Percentiles rank a stretch among this genome's conserved stretches.
phyloP scores from a whole-genome alignment of 2,888 invertebrate genomes.

The Neuroscelio doddi region DNA sequence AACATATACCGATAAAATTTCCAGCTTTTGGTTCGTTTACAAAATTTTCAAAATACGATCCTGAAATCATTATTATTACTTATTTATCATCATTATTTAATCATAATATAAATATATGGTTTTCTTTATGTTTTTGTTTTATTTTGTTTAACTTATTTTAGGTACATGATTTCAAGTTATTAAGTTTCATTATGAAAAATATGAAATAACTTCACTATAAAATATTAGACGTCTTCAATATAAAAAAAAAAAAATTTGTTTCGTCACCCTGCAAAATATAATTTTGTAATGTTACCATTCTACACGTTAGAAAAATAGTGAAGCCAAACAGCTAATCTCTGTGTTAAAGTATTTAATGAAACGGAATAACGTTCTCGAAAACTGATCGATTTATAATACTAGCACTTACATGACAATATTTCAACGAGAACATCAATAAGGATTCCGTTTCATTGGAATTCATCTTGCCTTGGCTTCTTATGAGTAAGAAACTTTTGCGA shows the following conservation, averaged over 20 bases:
- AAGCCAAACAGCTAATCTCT: constrained; percentile 7
- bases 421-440: constrained; percentile 38
- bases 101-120: no score
- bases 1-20: no score
- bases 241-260: background rate
- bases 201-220: background rate
- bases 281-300: no score
- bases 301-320: background rate
- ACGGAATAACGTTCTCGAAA: constrained; percentile 14
- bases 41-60: no score
- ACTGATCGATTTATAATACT: constrained; percentile 7
- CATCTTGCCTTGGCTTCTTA: constrained; percentile 26
- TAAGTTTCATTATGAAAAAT: no score
- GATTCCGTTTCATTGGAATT: constrained; percentile 24
- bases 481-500: constrained; percentile 9
- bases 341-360: constrained; percentile 2
- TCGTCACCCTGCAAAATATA: no score
- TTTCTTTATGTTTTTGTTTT: no score
- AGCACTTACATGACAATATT: constrained; percentile 54
- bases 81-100: no score
- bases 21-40: no score
- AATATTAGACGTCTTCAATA: background rate
- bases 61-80: no score
- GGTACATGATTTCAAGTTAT: no score
- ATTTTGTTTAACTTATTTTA: no score